Evolutionary conservation across 2,797 vertebrate species (phyloP).

Genomic region (Paramormyrops hopkinsi): DNA sequence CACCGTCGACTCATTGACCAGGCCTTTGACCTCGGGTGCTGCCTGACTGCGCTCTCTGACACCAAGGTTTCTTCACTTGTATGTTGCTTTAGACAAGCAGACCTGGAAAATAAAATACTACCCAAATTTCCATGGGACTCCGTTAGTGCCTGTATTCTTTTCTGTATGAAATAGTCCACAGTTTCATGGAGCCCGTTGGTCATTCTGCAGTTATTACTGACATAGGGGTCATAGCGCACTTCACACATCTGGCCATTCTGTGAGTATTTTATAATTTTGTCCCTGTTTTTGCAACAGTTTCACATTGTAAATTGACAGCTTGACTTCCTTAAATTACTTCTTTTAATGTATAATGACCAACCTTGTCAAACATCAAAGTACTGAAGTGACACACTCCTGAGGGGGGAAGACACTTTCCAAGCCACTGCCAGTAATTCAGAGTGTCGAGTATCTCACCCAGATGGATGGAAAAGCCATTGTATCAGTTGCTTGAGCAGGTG

Average conservation of each 20-base stretch:
- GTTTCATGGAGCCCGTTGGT: not conserved
- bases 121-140: not conserved
- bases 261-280: not conserved
- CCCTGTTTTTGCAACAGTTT: not conserved
- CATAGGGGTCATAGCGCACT: not conserved
- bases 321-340: not conserved
- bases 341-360: not conserved
- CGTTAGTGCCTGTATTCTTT: not conserved
- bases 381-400: not conserved
- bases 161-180: not conserved
- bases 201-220: not conserved
- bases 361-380: not conserved
- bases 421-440: not conserved
- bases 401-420: not conserved
- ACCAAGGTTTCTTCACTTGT: not conserved
- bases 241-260: not conserved
- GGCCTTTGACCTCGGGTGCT: not conserved
- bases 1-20: not conserved
- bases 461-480: not conserved
- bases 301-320: not conserved
- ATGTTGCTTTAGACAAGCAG: not conserved
- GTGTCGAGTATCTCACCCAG: not conserved
- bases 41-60: not conserved
- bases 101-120: not conserved
- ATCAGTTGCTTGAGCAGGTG: not conserved